Evolutionary conservation across 2,888 invertebrate genomes (phyloP).

Genomic region (Pemphredon lugubris): DNA sequence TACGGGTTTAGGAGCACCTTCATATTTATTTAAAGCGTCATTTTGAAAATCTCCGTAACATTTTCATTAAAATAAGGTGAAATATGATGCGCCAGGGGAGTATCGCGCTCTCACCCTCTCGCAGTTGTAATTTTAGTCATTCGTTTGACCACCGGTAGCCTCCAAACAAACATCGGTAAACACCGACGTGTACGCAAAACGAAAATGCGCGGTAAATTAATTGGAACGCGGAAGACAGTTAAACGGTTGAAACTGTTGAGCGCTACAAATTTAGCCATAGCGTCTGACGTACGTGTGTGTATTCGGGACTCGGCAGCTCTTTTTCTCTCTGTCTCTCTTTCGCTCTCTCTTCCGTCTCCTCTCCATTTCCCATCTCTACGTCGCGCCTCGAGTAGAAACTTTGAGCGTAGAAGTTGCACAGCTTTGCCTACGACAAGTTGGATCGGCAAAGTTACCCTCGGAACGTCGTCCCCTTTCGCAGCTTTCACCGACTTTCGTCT

Average conservation of each 20-base stretch:
- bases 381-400: constrained; percentile 53
- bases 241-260: constrained; percentile 31
- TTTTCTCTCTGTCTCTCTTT: neutral
- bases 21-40: too few species aligned
- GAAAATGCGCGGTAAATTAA: constrained; percentile 18
- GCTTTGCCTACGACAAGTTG: constrained; percentile 61
- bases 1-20: too few species aligned
- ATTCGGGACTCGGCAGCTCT: neutral
- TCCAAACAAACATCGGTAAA: neutral
- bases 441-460: constrained; percentile 51
- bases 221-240: constrained; percentile 31
- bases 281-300: constrained; percentile 8
- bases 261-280: constrained; percentile 30
- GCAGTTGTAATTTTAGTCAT: too few species aligned
- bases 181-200: neutral
- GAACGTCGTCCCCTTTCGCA: constrained; percentile 33
- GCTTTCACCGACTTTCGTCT: constrained; percentile 42
- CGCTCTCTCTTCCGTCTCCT: neutral
- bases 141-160: too few species aligned
- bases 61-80: too few species aligned
- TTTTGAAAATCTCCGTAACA: too few species aligned
- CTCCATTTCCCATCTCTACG: neutral
- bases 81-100: too few species aligned
- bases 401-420: constrained; percentile 48
- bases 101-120: too few species aligned